Percentiles rank a stretch among this genome's conserved stretches.
Conservation (phyloP, 2,797 vertebrate genomes). For the Dallia pectoralis region DNA sequence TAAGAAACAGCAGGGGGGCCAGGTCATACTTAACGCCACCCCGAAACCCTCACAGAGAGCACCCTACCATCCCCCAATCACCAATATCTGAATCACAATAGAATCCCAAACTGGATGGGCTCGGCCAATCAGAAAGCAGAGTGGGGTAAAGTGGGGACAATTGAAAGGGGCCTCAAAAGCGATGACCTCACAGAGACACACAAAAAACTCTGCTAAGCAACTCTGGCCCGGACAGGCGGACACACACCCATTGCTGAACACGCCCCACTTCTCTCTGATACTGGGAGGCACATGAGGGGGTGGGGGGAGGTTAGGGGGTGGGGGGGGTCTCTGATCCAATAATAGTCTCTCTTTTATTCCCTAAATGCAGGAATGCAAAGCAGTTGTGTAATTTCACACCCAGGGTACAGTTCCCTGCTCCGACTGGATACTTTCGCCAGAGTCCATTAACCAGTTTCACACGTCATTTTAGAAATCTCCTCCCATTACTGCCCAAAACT, state of each 20-base stretch:
- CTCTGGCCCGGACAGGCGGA: not conserved
- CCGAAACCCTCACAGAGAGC: conserved; percentile 3
- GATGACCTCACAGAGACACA: conserved; percentile 49
- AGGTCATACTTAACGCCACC: conserved; percentile 64
- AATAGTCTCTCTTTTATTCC: conserved; percentile 10
- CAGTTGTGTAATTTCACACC: conserved; percentile 25
- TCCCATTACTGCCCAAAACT: conserved; percentile 44
- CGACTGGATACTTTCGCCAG: not conserved
- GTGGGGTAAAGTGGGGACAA: conserved; percentile 10
- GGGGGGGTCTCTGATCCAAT: no score
- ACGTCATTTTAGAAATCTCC: conserved; percentile 13
- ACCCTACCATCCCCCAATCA: conserved; percentile 21
- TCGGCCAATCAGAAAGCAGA: conserved; percentile 3
- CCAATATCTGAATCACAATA: conserved; percentile 70
- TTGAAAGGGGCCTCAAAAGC: conserved; percentile 42
- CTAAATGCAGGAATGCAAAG: conserved; percentile 22
- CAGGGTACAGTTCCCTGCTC: conserved; percentile 29
- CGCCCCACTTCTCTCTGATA: conserved; percentile 1
- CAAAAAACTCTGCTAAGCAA: conserved; percentile 6
- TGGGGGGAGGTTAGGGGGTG: no score
- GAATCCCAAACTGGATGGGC: conserved; percentile 28
- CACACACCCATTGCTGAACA: not conserved
- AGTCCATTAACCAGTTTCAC: not conserved
- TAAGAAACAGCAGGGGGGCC: conserved; percentile 56
- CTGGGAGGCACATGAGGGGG: conserved; percentile 20